phyloP scores from a whole-genome alignment of 1,140 invertebrate genomes.

The Drosophila parabipectinata region DNA sequence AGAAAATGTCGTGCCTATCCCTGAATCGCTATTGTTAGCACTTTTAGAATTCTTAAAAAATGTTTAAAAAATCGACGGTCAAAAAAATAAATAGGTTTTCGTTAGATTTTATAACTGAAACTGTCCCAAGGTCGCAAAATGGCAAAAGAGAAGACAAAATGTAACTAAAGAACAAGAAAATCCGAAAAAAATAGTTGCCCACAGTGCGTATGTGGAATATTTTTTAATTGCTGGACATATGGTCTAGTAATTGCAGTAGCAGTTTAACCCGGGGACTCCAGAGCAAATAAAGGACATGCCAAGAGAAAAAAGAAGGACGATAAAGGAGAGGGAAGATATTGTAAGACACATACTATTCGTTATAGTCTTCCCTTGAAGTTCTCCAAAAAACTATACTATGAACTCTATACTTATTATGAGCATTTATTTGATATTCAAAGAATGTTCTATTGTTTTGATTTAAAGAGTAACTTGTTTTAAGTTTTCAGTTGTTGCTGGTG shows the following conservation, averaged over 20 bases:
- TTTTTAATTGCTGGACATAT: slow-evolving; percentile 75
- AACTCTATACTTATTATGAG: too few species aligned
- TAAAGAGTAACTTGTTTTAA: not conserved
- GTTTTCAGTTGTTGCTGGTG: not conserved
- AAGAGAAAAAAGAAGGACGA: not conserved
- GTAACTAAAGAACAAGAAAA: slow-evolving; percentile 31
- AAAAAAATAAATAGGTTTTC: slow-evolving; percentile 3
- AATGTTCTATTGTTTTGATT: not conserved
- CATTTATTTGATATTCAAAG: too few species aligned
- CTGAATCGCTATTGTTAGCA: not conserved
- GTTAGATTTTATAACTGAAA: not conserved
- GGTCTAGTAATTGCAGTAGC: slow-evolving; percentile 64
- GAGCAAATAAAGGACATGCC: slow-evolving; percentile 10
- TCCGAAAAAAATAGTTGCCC: slow-evolving; percentile 30
- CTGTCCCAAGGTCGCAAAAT: slow-evolving; percentile 39
- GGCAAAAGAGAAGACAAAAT: slow-evolving; percentile 19
- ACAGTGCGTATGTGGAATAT: slow-evolving; percentile 72
- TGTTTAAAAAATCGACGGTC: slow-evolving; percentile 16
- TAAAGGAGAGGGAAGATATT: not conserved
- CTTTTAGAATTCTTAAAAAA: not conserved
- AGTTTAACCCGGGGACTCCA: slow-evolving; percentile 47
- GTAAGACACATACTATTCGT: not conserved
- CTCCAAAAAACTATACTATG: not conserved
- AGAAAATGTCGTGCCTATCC: not conserved
- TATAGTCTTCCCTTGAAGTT: not conserved